Evolutionary conservation across 2,888 invertebrate species (phyloP), one percentile per base, ranked within the genome.

Genomic region (Drosophila koepferae): DNA sequence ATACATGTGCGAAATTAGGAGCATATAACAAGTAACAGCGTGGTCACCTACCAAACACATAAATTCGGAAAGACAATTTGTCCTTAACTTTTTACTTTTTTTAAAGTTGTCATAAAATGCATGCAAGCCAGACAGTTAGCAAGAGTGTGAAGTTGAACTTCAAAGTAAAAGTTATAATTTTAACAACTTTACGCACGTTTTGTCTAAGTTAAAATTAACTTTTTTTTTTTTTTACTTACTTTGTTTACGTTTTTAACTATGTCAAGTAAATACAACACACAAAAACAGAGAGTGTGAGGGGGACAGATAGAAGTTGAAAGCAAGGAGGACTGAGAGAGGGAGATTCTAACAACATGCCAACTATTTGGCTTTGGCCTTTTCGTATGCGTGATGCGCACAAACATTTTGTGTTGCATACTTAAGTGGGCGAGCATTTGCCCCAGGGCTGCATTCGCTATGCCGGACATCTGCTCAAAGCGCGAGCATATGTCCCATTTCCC

Each of bases 131-230:
- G 46, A 48, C 66, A 51, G 64, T 62, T 60, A 36, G 10, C 38
- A 63, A 44, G 49, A 64, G 55, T 18, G 46, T n/a, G n/a, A n/a
- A n/a, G n/a, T n/a, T n/a, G n/a, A n/a, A n/a, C 75, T 80, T 59
- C 69, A 60, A 72, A 61, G 66, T 84, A 81, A 89, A 87, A 79
- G 81, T 87, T 86, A 80, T 86, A 89, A 89, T 89, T 89, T n/a
- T n/a, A n/a, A 89, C 89, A 89, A 87, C 87, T 89, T 89, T 84
- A 84, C 89, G 87, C 88, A 89, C 88, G 88, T 89, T 87, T 88
- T 87, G 86, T 78, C 86, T 78, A 77, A n/a, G n/a, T n/a, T n/a
- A n/a, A n/a, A n/a, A n/a, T n/a, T n/a, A n/a, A n/a, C n/a, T n/a
- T n/a, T n/a, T n/a, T n/a, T n/a, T n/a, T n/a, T n/a, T n/a, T n/a